These are phyloP conservation scores for Hetaerina americana DNA, from an alignment of 1,140 invertebrate genomes.

Conservation along the genomic window DNA sequence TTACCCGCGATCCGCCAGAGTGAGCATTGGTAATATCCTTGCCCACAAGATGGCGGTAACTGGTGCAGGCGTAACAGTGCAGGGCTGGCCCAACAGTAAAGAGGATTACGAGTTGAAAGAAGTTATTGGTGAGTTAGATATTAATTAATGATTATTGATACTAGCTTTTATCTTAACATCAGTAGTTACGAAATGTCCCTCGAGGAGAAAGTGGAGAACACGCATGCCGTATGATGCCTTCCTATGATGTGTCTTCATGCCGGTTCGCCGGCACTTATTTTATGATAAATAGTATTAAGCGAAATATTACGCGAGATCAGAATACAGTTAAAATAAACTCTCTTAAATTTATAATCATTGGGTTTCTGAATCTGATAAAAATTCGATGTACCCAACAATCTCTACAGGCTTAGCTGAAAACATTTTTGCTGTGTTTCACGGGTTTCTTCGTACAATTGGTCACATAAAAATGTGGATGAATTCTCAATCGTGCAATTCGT, in stretches of 20 bases:
- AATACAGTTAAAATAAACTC: too few relatives aligned
- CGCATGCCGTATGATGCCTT: not conserved
- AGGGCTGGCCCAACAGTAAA: conserved; percentile 79
- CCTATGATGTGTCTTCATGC: not conserved
- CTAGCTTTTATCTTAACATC: not conserved
- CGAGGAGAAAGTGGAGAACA: not conserved
- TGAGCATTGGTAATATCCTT: conserved; percentile 41
- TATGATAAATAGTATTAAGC: too few relatives aligned
- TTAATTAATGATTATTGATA: not conserved
- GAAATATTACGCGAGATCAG: too few relatives aligned
- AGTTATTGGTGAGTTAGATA: conserved; percentile 69
- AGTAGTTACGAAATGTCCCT: not conserved
- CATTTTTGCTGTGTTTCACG: too few relatives aligned
- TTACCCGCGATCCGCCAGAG: conserved; percentile 14
- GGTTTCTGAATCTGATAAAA: too few relatives aligned
- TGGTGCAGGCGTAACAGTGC: conserved; percentile 39
- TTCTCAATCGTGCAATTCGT: too few relatives aligned
- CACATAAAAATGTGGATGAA: too few relatives aligned
- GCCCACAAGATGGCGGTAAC: conserved; percentile 55
- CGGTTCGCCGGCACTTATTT: not conserved
- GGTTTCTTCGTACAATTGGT: too few relatives aligned
- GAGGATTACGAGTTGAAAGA: conserved; percentile 90
- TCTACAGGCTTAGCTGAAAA: too few relatives aligned
- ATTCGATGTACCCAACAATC: too few relatives aligned
- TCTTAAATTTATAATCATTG: too few relatives aligned